A percentile compares a stretch with the other conserved stretches of the same genome.
phyloP scores from a whole-genome alignment of 1,140 invertebrate genomes.

The Musca domestica region DNA sequence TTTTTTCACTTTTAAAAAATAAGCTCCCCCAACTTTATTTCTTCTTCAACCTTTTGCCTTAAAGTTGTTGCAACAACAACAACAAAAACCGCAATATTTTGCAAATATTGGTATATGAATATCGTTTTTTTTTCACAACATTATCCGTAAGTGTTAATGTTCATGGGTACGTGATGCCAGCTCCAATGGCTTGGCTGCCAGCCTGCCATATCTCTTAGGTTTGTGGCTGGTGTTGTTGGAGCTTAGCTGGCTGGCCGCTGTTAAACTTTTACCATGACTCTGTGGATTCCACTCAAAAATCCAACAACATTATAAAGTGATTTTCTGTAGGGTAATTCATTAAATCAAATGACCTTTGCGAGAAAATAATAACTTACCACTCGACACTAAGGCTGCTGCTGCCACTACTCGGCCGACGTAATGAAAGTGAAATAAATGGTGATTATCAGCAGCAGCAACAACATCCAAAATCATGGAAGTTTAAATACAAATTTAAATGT shows the following conservation, averaged over 20 bases:
- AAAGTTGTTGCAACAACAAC: too few species aligned
- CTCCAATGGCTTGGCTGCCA: too few species aligned
- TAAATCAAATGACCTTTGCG: slow-evolving; percentile 10
- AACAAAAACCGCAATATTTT: too few species aligned
- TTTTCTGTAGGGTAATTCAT: slow-evolving; percentile 5
- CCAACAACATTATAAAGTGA: too few species aligned
- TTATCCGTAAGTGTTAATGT: not conserved
- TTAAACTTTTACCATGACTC: slow-evolving; percentile 15
- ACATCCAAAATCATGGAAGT: too few species aligned
- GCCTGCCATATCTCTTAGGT: not conserved
- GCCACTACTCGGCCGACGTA: not conserved
- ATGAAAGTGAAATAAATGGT: slow-evolving; percentile 7
- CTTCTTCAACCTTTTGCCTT: too few species aligned
- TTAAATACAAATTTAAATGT: too few species aligned
- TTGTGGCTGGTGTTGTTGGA: not conserved
- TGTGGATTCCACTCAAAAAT: not conserved
- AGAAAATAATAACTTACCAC: slow-evolving; percentile 1
- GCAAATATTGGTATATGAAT: not conserved
- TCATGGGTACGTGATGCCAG: not conserved
- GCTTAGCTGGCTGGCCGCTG: not conserved
- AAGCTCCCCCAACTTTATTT: too few species aligned
- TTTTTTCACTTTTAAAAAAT: too few species aligned
- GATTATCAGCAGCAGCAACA: too few species aligned
- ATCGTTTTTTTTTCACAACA: not conserved
- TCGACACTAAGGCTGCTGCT: too few species aligned